Evolutionary conservation across 2,113 vertebrate species (phyloP), one percentile per base, ranked within the genome.

Genomic region (Martes martes): DNA sequence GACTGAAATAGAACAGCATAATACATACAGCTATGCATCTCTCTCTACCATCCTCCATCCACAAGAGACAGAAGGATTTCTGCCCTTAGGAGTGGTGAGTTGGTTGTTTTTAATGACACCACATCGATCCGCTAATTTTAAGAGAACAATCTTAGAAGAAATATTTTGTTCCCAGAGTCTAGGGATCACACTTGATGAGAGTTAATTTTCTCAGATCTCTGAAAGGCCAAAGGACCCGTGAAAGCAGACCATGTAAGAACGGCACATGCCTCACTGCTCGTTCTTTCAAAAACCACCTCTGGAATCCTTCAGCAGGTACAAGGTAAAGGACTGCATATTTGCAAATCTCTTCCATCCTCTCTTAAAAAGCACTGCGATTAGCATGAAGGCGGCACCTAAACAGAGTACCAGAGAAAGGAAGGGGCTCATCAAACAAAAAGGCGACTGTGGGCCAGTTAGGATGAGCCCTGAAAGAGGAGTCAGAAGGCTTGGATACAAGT

Each of bases 1-100:
- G 97, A 93, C 96, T 95, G 88, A 98, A 99, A 98, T 96, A 98
- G 96, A 97, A 98, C 52, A 47, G 4, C 21, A 82, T 88, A 98
- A 97, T 81, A 96, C 89, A 79, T 95, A 95, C 59, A 97, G 91
- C 93, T 88, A 93, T 90, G 88, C 24, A 85, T 83, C 82, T 85
- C 80, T 74, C 96, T 69, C 96, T 91, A 86, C 88, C 83, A 92
- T 92, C 93, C 59, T 73, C 94, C 94, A 47, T 81, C 85, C 94
- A 83, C 97, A 97, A 89, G 80, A 97, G 89, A 98, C 71, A 97
- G 97, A 98, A 97, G 97, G 87, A 96, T 96, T 95, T 97, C 76
- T 96, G 69, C 55, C 69, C 94, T 95, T 14, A 84, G 96, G 65
- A 52, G 81, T 79, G 83, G 94, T 61, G n/a, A 91, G 24, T 13